Conservation (phyloP, 2,113 vertebrate species). For the Calidris pugnax region DNA sequence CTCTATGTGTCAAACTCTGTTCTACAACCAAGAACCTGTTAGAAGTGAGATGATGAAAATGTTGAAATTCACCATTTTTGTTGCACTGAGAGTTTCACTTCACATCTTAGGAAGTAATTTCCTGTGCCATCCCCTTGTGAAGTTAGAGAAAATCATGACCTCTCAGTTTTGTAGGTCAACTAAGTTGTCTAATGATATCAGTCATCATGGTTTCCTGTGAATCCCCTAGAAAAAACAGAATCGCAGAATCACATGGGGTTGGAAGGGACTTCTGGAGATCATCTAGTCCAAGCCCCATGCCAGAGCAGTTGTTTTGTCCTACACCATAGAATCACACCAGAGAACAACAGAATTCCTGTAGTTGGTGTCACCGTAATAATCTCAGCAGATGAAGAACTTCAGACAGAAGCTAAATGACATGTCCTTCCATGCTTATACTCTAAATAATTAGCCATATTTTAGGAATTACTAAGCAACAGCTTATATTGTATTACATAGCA, state of each 20-base stretch:
- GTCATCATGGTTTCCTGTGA: background rate
- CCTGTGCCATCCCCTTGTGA: background rate
- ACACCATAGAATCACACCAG: fast-evolving
- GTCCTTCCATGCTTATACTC: background rate
- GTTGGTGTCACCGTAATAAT: background rate
- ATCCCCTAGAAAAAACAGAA: background rate
- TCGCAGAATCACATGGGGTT: too few relatives aligned
- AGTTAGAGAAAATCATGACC: background rate
- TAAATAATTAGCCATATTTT: background rate
- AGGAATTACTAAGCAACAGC: background rate
- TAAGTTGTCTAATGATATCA: background rate
- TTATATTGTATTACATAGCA: background rate
- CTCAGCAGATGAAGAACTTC: background rate
- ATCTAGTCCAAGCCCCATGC: too few relatives aligned
- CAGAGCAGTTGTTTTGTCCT: background rate
- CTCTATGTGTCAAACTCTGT: background rate
- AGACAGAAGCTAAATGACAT: background rate
- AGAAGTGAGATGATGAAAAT: background rate
- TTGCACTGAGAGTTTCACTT: slow-evolving; percentile 12
- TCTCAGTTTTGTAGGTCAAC: background rate
- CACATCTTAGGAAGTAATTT: background rate
- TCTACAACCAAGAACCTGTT: background rate
- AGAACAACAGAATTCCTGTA: background rate
- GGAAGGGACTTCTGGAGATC: too few relatives aligned
- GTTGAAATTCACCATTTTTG: background rate